A percentile compares a stretch with the other conserved stretches of the same genome.
Evolutionary conservation across 2,797 vertebrate species (phyloP).

Genomic region (Tauraco hartlaubi): DNA sequence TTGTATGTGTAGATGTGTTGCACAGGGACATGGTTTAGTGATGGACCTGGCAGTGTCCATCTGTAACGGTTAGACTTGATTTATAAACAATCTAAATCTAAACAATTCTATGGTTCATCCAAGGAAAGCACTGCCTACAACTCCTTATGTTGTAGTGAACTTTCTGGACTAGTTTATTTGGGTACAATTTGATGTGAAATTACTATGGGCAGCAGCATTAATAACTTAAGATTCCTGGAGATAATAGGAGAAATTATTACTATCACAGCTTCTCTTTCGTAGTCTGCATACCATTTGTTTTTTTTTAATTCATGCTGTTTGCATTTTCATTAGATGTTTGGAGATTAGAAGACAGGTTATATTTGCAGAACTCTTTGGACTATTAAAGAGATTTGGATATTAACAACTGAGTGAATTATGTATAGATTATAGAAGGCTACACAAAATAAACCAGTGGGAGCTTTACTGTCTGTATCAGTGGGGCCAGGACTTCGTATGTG

Average conservation of each 20-base stretch:
- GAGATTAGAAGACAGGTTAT: background rate
- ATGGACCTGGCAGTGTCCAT: too few relatives aligned
- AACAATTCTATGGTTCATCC: background rate
- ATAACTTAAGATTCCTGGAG: slow-evolving; percentile 19
- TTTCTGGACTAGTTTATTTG: slow-evolving; percentile 27
- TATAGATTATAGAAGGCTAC: background rate
- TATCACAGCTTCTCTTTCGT: background rate
- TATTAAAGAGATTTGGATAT: background rate
- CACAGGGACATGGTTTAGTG: too few relatives aligned
- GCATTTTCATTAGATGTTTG: background rate
- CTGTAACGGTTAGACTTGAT: too few relatives aligned
- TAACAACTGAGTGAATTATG: background rate
- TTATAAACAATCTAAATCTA: too few relatives aligned
- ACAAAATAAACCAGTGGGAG: background rate
- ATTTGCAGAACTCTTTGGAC: background rate
- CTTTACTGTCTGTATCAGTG: background rate
- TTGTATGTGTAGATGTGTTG: background rate
- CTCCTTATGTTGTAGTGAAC: slow-evolving; percentile 13
- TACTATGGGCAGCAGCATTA: background rate
- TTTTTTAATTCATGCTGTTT: background rate
- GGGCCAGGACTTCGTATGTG: background rate
- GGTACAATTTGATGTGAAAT: slow-evolving; percentile 9
- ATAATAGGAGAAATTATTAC: background rate
- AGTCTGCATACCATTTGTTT: background rate
- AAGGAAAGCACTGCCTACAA: slow-evolving; percentile 30